These are phyloP conservation scores for Pholis gunnellus DNA, from an alignment of 2,113 vertebrate genomes.

Conservation along the genomic window DNA sequence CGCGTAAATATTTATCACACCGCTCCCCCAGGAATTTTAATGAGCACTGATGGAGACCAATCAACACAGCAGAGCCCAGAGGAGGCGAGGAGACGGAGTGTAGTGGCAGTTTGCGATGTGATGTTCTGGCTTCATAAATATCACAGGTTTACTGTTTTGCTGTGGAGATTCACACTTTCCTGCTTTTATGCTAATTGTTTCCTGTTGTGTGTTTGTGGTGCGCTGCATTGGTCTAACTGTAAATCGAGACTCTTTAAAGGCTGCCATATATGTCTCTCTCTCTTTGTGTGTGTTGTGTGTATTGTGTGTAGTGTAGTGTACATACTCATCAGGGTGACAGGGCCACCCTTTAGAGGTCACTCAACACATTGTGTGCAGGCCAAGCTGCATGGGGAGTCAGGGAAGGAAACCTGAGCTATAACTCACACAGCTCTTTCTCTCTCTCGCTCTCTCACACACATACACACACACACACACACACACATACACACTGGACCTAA, in stretches of 20 bases:
- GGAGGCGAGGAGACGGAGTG: background rate
- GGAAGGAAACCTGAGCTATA: conserved; percentile 80
- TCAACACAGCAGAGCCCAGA: conserved; percentile 55
- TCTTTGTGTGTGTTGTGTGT: conserved; percentile 18
- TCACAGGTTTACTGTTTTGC: conserved; percentile 34
- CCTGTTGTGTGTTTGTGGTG: conserved; percentile 18
- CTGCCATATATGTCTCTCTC: background rate
- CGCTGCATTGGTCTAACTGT: background rate
- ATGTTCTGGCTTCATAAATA: conserved; percentile 34
- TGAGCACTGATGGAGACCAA: conserved; percentile 77
- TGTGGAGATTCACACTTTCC: conserved; percentile 36
- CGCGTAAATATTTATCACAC: conserved; percentile 80
- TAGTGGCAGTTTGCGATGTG: conserved; percentile 36
- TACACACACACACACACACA: conserved; percentile 16
- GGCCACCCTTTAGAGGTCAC: conserved; percentile 81
- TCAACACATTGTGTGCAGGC: conserved; percentile 79
- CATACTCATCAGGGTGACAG: conserved; percentile 75
- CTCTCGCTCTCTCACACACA: conserved; percentile 2
- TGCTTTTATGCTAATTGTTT: conserved; percentile 46
- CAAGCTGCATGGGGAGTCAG: conserved; percentile 68
- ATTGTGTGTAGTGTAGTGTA: conserved; percentile 27
- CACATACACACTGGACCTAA: conserved; percentile 55
- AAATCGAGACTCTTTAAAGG: conserved; percentile 11
- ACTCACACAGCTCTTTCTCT: conserved; percentile 63
- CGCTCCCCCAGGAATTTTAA: conserved; percentile 79